These are phyloP conservation scores for Cybosia mesomella DNA, from an alignment of 2,888 invertebrate genomes.

Conservation along the genomic window DNA sequence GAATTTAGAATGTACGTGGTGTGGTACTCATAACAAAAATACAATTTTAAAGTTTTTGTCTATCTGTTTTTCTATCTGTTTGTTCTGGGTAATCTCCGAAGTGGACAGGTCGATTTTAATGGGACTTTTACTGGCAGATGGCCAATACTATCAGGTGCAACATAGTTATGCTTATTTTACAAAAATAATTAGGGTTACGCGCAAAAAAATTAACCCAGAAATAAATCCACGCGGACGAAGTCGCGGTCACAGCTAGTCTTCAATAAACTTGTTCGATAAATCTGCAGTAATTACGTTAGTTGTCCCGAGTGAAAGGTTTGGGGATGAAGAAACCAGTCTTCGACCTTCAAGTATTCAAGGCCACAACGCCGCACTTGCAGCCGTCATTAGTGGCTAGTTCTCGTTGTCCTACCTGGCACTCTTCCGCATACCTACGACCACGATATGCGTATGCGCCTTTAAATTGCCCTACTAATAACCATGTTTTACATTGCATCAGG, in stretches of 20 bases:
- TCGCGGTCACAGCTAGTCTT: neutral
- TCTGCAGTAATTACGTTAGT: conserved; percentile 3
- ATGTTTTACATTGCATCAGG: neutral
- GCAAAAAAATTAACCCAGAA: too few relatives aligned
- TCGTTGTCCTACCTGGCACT: conserved; percentile 21
- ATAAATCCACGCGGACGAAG: too few relatives aligned
- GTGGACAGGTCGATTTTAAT: too few relatives aligned
- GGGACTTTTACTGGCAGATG: too few relatives aligned
- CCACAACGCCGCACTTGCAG: conserved; percentile 40
- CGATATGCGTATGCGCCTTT: conserved; percentile 15
- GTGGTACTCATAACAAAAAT: too few relatives aligned
- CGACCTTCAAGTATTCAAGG: conserved; percentile 44
- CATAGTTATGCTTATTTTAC: too few relatives aligned
- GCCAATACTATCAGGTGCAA: too few relatives aligned
- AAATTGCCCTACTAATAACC: conserved; percentile 12
- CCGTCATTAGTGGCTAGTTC: conserved; percentile 37
- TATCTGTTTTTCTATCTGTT: too few relatives aligned
- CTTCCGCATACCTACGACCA: conserved; percentile 46
- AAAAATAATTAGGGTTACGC: too few relatives aligned
- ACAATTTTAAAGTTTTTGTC: too few relatives aligned
- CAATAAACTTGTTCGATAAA: conserved; percentile 19
- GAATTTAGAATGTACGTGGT: too few relatives aligned
- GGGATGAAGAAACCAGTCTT: conserved; percentile 41
- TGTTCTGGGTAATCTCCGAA: too few relatives aligned
- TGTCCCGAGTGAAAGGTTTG: conserved; percentile 55